Base-by-base conservation (phyloP, 1,140 invertebrate species). In the Prorops nasuta region DNA sequence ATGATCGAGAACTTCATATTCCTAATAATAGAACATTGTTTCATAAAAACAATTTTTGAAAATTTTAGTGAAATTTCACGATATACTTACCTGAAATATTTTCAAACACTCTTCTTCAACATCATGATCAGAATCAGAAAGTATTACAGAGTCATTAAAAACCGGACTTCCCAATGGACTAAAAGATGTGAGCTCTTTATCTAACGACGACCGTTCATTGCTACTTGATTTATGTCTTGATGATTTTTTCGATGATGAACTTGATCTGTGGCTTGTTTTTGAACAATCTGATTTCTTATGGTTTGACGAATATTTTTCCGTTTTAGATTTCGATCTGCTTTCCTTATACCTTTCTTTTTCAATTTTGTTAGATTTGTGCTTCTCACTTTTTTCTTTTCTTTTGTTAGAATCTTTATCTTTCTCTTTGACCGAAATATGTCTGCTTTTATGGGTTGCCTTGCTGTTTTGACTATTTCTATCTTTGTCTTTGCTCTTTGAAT, bases 101-200 rank as follows among this genome's bases (percentile, higher is more conserved):
- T 81, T 84, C 44, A 86, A 76, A 64, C 88, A 91, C 66, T 90
- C 86, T 45, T 86, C 82, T 64, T 83, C 80, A 8, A 86, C 76
- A 55, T 86, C 81, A 18, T 80, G 77, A 50, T 86, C 83, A 31
- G 81, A 74, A 55, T 80, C 71, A 46, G 73, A 64, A 37, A n/a
- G n/a, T n/a, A n/a, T n/a, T n/a, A n/a, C n/a, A 70, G 24, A 44
- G 44, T 69, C 61, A 10, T 52, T 48, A 50, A 59, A 51, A 36
- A 53, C 31, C 52, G 57, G 52, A 64, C 51, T 39, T 63, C 35
- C 51, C 42, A 38, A 47, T 17, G n/a, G n/a, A 20, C n/a, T 37
- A 16, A 44, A 54, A 20, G 38, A 16, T 15, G 39, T 47, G 28
- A 56, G 41, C 18, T 62, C 53, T n/a, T n/a, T n/a, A n/a, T n/a